Percentiles rank a stretch among this genome's conserved stretches.
Conservation (phyloP, 2,888 invertebrate species). For the Automeris io region DNA sequence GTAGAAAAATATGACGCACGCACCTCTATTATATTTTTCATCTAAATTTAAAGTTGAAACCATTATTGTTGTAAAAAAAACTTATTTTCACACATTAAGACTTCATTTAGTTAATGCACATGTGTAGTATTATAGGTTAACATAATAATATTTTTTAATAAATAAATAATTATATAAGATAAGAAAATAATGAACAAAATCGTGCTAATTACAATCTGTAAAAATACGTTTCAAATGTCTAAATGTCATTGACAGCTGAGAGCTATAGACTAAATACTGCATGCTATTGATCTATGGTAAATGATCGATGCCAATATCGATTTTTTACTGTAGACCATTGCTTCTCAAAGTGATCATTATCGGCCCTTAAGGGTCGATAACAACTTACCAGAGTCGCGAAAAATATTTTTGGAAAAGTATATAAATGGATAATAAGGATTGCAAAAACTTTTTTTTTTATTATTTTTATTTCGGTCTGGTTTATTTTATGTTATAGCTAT, state of each 20-base stretch:
- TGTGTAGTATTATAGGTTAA: constrained; percentile 10
- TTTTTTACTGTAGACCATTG: constrained; percentile 18
- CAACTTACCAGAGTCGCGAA: too few relatives aligned
- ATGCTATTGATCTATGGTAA: constrained; percentile 49
- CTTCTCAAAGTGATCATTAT: too few relatives aligned
- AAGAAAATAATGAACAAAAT: constrained; percentile 25
- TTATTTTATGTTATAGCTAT: too few relatives aligned
- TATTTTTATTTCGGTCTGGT: too few relatives aligned
- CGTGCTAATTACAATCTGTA: constrained; percentile 42
- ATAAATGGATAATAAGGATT: too few relatives aligned
- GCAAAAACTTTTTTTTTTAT: too few relatives aligned
- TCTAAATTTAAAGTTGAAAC: constrained; percentile 65
- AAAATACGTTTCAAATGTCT: constrained; percentile 52
- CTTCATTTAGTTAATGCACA: constrained; percentile 13
- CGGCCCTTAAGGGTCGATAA: too few relatives aligned
- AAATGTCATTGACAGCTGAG: constrained; percentile 72
- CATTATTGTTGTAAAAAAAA: constrained; percentile 42
- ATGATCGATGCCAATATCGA: constrained; percentile 55
- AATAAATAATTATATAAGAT: constrained; percentile 37
- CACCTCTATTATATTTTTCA: constrained; percentile 69
- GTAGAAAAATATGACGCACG: constrained; percentile 32
- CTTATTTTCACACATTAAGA: constrained; percentile 16
- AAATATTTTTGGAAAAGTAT: too few relatives aligned
- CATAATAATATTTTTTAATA: constrained; percentile 14
- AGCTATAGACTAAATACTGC: constrained; percentile 46